phyloP scores from a whole-genome alignment of 2,113 vertebrate genomes.

The Entomyzon cyanotis region DNA sequence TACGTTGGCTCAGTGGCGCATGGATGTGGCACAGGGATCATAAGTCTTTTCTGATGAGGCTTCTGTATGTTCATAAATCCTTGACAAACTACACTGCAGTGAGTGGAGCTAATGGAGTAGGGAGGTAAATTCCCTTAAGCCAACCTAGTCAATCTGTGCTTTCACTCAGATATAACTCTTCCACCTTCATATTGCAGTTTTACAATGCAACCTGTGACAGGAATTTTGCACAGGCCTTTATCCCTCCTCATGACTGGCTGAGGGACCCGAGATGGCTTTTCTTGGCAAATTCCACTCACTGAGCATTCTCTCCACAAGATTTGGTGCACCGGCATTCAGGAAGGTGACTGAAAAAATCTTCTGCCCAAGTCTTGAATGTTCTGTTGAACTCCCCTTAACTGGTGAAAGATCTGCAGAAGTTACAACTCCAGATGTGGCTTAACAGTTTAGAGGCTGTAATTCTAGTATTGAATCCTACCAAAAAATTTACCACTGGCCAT shows the following conservation, averaged over 20 bases:
- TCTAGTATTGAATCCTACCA: background rate
- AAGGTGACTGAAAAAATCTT: background rate
- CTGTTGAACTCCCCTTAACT: background rate
- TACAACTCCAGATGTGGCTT: background rate
- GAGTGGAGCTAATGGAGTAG: background rate
- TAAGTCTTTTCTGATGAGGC: constrained; percentile 18
- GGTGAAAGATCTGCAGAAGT: background rate
- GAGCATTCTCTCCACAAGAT: background rate
- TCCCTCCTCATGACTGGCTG: accelerated
- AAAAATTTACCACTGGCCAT: background rate
- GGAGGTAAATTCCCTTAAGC: constrained; percentile 8
- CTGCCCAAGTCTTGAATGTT: background rate
- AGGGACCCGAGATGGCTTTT: background rate
- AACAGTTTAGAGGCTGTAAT: background rate
- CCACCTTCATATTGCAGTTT: background rate
- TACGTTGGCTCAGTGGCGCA: background rate
- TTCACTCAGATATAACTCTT: background rate
- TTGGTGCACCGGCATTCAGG: background rate
- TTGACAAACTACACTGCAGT: background rate
- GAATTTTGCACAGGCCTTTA: background rate
- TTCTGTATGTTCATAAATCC: constrained; percentile 27
- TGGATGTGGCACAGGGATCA: background rate
- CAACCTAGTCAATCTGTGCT: background rate
- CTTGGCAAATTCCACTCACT: background rate
- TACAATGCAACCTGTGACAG: background rate